Evolutionary conservation across 2,888 invertebrate genomes (phyloP).

Genomic region (Nymphalis polychloros): DNA sequence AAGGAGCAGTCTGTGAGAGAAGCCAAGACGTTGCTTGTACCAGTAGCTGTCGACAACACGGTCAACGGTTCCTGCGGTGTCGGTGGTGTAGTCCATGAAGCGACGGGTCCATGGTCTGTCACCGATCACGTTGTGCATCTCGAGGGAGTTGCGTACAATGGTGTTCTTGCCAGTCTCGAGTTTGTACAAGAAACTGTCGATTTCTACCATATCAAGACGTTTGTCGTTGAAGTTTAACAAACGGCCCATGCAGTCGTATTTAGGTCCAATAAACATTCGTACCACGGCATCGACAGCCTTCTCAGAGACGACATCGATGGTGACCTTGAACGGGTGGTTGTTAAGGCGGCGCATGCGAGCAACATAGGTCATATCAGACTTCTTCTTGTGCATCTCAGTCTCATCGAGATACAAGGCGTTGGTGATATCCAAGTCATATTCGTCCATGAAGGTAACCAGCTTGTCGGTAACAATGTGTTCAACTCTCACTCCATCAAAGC

Average conservation of each 20-base stretch:
- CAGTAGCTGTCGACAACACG: conserved; percentile 79
- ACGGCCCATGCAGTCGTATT: conserved; percentile 84
- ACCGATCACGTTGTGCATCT: conserved; percentile 83
- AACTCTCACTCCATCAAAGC: conserved; percentile 84
- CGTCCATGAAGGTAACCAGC: conserved; percentile 86
- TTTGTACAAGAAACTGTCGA: conserved; percentile 81
- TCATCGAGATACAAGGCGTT: conserved; percentile 81
- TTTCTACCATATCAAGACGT: conserved; percentile 71
- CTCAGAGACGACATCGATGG: conserved; percentile 80
- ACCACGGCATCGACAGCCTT: conserved; percentile 83
- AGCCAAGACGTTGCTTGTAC: conserved; percentile 79
- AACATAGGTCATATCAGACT: conserved; percentile 71
- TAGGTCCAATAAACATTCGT: conserved; percentile 86
- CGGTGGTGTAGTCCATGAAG: conserved; percentile 48
- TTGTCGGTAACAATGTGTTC: conserved; percentile 84
- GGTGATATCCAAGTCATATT: conserved; percentile 84
- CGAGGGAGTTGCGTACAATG: conserved; percentile 85
- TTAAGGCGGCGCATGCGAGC: conserved; percentile 84
- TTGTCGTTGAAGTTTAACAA: conserved; percentile 75
- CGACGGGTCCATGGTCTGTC: conserved; percentile 80
- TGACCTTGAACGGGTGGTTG: conserved; percentile 84
- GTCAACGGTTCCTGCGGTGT: conserved; percentile 74
- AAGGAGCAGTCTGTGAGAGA: conserved; percentile 86
- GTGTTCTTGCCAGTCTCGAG: conserved; percentile 85
- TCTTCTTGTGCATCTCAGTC: conserved; percentile 73